Conservation (phyloP, 1,140 invertebrate genomes). For the Reticulitermes speratus region DNA sequence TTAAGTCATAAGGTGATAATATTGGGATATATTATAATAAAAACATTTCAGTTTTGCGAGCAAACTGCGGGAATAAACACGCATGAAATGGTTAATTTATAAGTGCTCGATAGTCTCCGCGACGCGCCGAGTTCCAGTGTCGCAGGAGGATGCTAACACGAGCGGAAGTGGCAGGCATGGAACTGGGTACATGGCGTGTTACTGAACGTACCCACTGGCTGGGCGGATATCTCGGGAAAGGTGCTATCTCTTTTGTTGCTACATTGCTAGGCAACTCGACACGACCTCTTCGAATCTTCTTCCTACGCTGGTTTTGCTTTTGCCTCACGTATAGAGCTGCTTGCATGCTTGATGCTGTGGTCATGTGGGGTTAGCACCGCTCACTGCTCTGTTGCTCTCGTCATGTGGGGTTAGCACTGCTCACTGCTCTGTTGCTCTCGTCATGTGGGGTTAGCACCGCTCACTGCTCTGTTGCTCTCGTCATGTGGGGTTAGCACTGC, state of each 20-base stretch:
- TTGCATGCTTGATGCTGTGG: constrained; percentile 62
- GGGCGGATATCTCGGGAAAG: constrained; percentile 80
- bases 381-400: neutral
- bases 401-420: constrained; percentile 16
- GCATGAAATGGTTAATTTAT: no score
- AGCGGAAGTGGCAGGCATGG: neutral
- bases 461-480: no score
- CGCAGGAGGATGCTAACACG: neutral
- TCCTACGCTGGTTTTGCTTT: constrained; percentile 77
- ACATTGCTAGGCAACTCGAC: constrained; percentile 80
- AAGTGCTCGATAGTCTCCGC: no score
- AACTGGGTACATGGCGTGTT: neutral
- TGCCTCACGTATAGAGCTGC: constrained; percentile 85
- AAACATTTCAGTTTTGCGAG: no score
- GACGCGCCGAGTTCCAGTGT: neutral
- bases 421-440: constrained; percentile 1
- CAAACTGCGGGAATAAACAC: no score
- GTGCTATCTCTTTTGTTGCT: constrained; percentile 77
- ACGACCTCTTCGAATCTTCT: constrained; percentile 70
- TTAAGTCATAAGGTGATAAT: no score
- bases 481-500: neutral
- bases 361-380: constrained; percentile 15
- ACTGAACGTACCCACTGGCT: constrained; percentile 65
- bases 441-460: constrained; percentile 15
- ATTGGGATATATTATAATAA: no score